Conservation (phyloP, 1,140 invertebrate genomes). For the Rhagoletis pomonella region DNA sequence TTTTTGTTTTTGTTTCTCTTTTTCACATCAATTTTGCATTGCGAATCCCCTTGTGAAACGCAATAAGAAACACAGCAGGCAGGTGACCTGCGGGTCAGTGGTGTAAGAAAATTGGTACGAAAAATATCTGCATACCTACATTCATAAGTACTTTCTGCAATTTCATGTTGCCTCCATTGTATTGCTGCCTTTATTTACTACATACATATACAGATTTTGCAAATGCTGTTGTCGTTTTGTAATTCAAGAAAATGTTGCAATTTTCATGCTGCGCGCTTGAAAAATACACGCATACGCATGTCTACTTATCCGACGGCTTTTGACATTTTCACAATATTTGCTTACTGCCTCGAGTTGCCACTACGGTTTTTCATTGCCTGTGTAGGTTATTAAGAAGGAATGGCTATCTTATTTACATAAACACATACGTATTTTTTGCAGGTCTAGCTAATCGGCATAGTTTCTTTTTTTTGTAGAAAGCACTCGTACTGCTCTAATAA, state of each 20-base stretch:
- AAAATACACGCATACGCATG: not conserved
- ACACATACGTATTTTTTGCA: too few relatives aligned
- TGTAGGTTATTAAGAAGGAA: too few relatives aligned
- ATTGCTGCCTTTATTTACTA: not conserved
- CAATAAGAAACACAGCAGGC: conserved; percentile 56
- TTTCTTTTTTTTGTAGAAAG: too few relatives aligned
- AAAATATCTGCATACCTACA: not conserved
- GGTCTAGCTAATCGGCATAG: too few relatives aligned
- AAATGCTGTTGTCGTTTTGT: not conserved
- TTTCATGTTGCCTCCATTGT: conserved; percentile 32
- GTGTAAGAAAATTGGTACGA: not conserved
- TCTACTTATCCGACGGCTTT: not conserved
- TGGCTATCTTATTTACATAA: too few relatives aligned
- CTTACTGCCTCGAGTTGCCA: not conserved
- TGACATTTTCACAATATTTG: not conserved
- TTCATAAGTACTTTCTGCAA: not conserved
- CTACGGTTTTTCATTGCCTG: too few relatives aligned
- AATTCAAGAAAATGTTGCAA: conserved; percentile 1
- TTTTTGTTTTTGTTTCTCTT: not conserved
- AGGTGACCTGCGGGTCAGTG: conserved; percentile 41
- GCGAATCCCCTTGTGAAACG: conserved; percentile 66
- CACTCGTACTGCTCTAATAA: too few relatives aligned
- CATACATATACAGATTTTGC: not conserved
- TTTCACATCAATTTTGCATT: conserved; percentile 59
- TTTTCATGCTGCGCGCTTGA: not conserved